A percentile compares a stretch with the other conserved stretches of the same genome.
phyloP scores from a whole-genome alignment of 2,888 invertebrate genomes.

The Mylabris sibirica region DNA sequence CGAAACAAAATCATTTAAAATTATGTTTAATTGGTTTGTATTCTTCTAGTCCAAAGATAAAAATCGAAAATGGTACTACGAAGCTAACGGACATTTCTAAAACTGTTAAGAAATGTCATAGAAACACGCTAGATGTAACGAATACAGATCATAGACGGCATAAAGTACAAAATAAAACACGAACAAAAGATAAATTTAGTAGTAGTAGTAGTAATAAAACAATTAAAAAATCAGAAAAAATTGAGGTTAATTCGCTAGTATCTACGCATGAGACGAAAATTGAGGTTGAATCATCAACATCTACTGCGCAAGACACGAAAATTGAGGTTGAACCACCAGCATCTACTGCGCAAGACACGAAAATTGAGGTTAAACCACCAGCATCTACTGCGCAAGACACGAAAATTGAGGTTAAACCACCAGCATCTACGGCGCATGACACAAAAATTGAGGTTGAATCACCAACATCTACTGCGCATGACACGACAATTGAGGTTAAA shows the following conservation, averaged over 20 bases:
- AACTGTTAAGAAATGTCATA: slow-evolving; percentile 17
- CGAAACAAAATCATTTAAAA: neutral
- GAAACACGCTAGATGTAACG: slow-evolving; percentile 52
- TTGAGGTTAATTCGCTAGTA: slow-evolving; percentile 11
- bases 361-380: slow-evolving; percentile 40
- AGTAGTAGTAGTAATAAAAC: slow-evolving; percentile 29
- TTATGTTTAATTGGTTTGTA: too few species aligned
- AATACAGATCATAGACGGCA: slow-evolving; percentile 47
- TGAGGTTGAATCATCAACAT: too few species aligned
- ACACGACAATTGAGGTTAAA: slow-evolving; percentile 43
- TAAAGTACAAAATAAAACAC: slow-evolving; percentile 39
- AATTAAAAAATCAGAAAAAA: slow-evolving; percentile 24
- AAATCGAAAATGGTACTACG: slow-evolving; percentile 56
- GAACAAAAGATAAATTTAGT: slow-evolving; percentile 52
- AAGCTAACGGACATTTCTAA: slow-evolving; percentile 26
- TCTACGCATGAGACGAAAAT: slow-evolving; percentile 13
- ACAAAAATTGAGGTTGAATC: neutral
- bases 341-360: slow-evolving; percentile 23
- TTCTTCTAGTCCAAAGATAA: slow-evolving; percentile 55
- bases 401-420: slow-evolving; percentile 17
- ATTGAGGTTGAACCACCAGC: too few species aligned
- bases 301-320: too few species aligned
- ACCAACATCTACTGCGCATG: neutral
- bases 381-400: too few species aligned
- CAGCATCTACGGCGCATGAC: slow-evolving; percentile 15